Conservation (phyloP, 2,113 vertebrate species). For the Pterocles gutturalis region DNA sequence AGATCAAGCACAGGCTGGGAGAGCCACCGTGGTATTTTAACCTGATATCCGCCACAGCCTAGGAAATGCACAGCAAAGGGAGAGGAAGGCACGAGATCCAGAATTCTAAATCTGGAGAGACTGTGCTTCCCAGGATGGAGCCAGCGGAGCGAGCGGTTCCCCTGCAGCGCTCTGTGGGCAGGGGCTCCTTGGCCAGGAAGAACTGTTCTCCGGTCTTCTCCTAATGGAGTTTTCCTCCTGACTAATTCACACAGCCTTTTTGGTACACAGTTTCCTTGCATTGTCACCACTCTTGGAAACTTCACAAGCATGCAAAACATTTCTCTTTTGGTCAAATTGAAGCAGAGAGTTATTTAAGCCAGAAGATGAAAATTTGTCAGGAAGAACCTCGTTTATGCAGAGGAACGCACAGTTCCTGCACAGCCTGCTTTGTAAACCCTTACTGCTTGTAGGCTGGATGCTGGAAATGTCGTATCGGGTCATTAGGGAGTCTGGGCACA, state of each 20-base stretch:
- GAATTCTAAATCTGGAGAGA: accelerated
- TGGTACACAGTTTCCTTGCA: conserved; percentile 17
- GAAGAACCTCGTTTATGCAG: conserved; percentile 19
- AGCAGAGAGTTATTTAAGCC: neutral
- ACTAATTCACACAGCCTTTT: neutral
- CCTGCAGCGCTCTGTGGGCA: accelerated
- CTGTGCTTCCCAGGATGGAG: neutral
- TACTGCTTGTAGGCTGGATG: neutral
- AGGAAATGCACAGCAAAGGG: neutral
- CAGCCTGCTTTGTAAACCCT: neutral
- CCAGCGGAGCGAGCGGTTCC: accelerated
- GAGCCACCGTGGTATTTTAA: neutral
- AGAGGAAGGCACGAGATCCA: neutral
- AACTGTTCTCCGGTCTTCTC: neutral
- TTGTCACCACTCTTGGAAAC: conserved; percentile 35
- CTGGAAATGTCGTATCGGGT: neutral
- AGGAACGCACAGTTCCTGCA: conserved; percentile 21
- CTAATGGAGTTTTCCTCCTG: neutral
- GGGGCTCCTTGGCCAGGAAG: neutral
- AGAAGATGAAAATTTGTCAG: neutral
- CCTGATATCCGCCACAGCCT: neutral
- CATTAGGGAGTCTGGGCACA: neutral
- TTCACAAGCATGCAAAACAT: neutral
- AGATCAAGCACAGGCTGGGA: neutral
- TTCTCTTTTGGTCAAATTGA: neutral